Evolutionary conservation across 1,140 invertebrate species (phyloP).

Genomic region (Mercenaria mercenaria): DNA sequence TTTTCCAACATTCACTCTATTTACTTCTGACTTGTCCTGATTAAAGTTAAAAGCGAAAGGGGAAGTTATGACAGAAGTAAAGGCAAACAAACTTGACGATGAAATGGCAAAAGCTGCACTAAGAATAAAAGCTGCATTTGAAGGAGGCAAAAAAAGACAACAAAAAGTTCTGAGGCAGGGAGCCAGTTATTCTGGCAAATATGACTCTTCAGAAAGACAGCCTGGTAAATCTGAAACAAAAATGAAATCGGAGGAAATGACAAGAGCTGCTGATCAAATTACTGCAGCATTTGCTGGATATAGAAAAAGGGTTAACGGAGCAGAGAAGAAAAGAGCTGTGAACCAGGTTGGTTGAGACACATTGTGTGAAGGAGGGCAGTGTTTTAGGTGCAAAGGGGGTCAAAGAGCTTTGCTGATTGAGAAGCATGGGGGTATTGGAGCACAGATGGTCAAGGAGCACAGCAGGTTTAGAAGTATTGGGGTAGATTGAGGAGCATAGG

Average conservation of each 20-base stretch:
- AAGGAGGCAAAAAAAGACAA: slow-evolving; percentile 30
- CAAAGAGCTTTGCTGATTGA: no score
- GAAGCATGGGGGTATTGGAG: neutral
- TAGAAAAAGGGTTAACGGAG: neutral
- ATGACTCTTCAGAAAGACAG: neutral
- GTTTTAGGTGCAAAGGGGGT: neutral
- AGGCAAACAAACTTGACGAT: slow-evolving; percentile 11
- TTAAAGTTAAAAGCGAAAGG: neutral
- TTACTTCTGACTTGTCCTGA: no score
- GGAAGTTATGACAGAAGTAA: neutral
- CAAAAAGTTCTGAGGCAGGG: slow-evolving; percentile 5
- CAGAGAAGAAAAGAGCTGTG: neutral
- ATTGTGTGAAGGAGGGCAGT: no score
- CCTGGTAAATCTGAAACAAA: neutral
- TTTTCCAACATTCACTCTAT: no score
- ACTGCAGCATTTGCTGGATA: neutral
- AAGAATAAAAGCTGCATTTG: slow-evolving; percentile 29
- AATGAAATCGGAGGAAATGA: neutral
- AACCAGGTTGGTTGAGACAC: neutral
- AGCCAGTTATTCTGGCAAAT: slow-evolving; percentile 16
- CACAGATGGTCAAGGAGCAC: neutral
- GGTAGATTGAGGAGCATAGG: no score
- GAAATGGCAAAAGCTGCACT: neutral
- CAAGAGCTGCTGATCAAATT: neutral
- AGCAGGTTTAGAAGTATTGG: no score